A percentile compares a stretch with the other conserved stretches of the same genome.
phyloP scores from a whole-genome alignment of 2,797 vertebrate genomes.

The Hydrophis major region DNA sequence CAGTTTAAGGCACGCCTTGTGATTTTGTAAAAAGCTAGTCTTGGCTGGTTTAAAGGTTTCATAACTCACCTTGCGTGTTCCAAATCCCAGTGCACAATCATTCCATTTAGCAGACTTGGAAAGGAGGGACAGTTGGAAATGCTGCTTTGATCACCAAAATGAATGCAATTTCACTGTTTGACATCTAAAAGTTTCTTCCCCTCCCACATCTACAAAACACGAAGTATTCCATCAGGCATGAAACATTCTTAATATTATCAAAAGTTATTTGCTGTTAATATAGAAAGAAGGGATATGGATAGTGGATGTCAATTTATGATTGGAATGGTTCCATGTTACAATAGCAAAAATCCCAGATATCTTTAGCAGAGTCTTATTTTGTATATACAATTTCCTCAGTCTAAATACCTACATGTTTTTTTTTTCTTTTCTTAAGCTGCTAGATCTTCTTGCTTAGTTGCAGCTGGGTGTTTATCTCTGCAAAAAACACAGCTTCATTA shows the following conservation, averaged over 20 bases:
- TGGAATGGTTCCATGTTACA: slow-evolving; percentile 34
- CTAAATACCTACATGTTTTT: not conserved
- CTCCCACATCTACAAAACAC: not conserved
- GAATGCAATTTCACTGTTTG: not conserved
- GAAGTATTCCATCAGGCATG: not conserved
- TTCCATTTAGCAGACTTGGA: slow-evolving; percentile 3
- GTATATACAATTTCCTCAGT: slow-evolving; percentile 36
- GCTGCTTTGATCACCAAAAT: not conserved
- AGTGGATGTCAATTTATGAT: not conserved
- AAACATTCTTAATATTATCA: not conserved
- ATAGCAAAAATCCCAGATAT: slow-evolving; percentile 43
- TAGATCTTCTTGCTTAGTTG: slow-evolving; percentile 2
- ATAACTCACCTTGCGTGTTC: not conserved
- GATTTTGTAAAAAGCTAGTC: not conserved
- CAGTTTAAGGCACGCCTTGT: slow-evolving; percentile 13
- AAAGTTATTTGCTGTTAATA: not conserved
- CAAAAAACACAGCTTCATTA: slow-evolving; percentile 16
- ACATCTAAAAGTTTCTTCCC: not conserved
- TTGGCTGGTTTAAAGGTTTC: slow-evolving; percentile 17
- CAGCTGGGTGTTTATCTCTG: not conserved
- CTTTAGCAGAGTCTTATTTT: slow-evolving; percentile 28
- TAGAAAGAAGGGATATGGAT: not conserved
- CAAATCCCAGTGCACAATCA: slow-evolving; percentile 1
- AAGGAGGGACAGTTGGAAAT: not conserved
- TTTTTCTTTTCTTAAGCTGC: not conserved